Evolutionary conservation across 2,113 vertebrate species (phyloP), one percentile per base, ranked within the genome.

Genomic region (Orientallactaga bullata): DNA sequence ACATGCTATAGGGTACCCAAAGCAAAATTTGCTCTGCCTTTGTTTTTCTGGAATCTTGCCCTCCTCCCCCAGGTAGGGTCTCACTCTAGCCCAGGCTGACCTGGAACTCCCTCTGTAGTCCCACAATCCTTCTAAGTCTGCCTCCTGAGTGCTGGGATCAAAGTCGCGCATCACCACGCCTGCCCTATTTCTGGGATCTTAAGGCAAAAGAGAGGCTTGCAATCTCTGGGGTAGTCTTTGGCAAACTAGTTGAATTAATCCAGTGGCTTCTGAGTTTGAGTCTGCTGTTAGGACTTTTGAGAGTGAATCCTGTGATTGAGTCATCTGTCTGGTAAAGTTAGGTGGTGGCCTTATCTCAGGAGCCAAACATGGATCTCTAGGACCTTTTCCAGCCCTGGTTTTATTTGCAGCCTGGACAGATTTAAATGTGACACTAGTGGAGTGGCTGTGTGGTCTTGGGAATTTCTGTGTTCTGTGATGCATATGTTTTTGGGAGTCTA

Each of bases 401-500:
- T 95, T 94, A 47, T 93, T 85, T 92, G 69, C 71, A 76, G 51
- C 47, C 55, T 73, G 78, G 82, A 72, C 77, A 71, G 17, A 51
- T 91, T 94, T 91, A 80, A 94, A 66, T 88, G 69, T 88, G 86
- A 93, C 79, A 89, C 60, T 65, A 61, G 2, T 85, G 60, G 39
- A 95, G 72, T 88, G 85, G 24, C 72, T 88, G 78, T 91, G 92
- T 96, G 91, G 94, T 96, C 84, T 90, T 95, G 73, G 74, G 69
- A 72, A 72, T 88, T 85, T 94, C 76, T 88, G 89, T 85, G 78
- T 94, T 92, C 86, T 95, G 93, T 61, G 72, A 90, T 89, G 82
- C 90, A 85, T 95, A 68, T 94, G 86, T 87, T 94, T 94, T 95
- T 30, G 84, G 93, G 95, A 97, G 83, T 85, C 84, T 95, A 6